Evolutionary conservation across 2,888 invertebrate species (phyloP), one percentile per base, ranked within the genome.

Genomic region (Rutpela maculata): DNA sequence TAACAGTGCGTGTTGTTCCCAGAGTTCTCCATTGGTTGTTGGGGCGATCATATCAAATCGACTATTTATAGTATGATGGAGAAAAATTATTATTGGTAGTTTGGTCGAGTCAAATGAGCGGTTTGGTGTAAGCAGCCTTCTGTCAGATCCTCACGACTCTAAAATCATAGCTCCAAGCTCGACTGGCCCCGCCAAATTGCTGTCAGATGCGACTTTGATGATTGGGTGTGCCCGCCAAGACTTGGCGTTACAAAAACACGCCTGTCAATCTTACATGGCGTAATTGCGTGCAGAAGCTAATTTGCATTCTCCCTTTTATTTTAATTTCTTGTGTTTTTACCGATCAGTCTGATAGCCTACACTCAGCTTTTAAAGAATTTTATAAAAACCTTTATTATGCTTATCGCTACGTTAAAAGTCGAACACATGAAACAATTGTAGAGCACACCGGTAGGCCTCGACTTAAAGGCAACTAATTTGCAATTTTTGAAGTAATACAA

Each of bases 31-130:
- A 89, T 89, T 89, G 89, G 89, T 84, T 86, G 84, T 76, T 76
- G 80, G 80, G 82, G 87, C 87, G 89, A 89, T 90, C 89, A 88
- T 88, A 90, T 89, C 89, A 89, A 88, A 89, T 89, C 87, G 88
- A 86, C 88, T 89, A 88, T 89, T 89, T 89, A 89, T 88, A 89
- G 87, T 86, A 87, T 87, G 89, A 89, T 89, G 89, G 89, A 88
- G 89, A 89, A 88, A 89, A 89, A 89, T 89, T 89, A 88, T 89
- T 89, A 89, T 89, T 89, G 89, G 89, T 88, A 87, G 89, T 88
- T 88, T 88, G 86, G 86, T 82, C 82, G 86, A 83, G 84, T 86
- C 84, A 89, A 88, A 89, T 88, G 85, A 88, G 85, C 80, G 88
- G 88, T 88, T 88, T 87, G 85, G 84, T 84, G 85, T 80, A 84